phyloP scores from a whole-genome alignment of 2,888 invertebrate species.

The Encarsia formosa region DNA sequence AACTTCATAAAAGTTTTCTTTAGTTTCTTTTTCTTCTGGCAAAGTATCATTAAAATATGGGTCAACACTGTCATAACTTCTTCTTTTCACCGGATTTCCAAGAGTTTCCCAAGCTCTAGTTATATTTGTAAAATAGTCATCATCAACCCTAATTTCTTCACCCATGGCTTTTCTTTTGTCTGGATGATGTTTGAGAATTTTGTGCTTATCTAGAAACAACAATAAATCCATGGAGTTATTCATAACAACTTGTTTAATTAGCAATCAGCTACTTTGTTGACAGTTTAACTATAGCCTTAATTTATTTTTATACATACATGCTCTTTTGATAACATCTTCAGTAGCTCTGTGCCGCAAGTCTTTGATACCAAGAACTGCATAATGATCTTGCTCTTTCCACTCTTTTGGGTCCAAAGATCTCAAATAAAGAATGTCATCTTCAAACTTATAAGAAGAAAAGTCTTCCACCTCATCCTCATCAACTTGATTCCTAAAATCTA shows the following conservation, averaged over 20 bases:
- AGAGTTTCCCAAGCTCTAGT: conserved; percentile 93
- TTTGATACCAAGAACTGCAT: conserved; percentile 88
- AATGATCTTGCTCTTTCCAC: conserved; percentile 98
- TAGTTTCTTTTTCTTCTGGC: conserved; percentile 72
- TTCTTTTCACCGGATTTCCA: conserved; percentile 74
- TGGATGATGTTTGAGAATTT: conserved; percentile 93
- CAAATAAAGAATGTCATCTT: conserved; percentile 78
- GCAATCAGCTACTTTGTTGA: too few species aligned
- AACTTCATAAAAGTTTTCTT: conserved; percentile 73
- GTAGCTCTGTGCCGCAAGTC: conserved; percentile 79
- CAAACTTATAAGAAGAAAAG: conserved; percentile 54
- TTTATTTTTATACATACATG: conserved; percentile 65
- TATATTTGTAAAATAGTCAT: conserved; percentile 98
- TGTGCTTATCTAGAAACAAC: conserved; percentile 61
- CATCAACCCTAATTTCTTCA: conserved; percentile 81
- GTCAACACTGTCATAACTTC: conserved; percentile 96
- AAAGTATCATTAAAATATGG: conserved; percentile 86
- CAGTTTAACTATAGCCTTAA: too few species aligned
- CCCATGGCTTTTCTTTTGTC: conserved; percentile 93
- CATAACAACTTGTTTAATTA: too few species aligned
- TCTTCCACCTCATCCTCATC: conserved; percentile 38
- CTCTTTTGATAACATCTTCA: conserved; percentile 89
- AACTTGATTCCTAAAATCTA: conserved; percentile 16
- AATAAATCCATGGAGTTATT: too few species aligned
- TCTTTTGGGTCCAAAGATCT: conserved; percentile 89